Conservation (phyloP, 2,113 vertebrate species). For the Ameiurus melas region DNA sequence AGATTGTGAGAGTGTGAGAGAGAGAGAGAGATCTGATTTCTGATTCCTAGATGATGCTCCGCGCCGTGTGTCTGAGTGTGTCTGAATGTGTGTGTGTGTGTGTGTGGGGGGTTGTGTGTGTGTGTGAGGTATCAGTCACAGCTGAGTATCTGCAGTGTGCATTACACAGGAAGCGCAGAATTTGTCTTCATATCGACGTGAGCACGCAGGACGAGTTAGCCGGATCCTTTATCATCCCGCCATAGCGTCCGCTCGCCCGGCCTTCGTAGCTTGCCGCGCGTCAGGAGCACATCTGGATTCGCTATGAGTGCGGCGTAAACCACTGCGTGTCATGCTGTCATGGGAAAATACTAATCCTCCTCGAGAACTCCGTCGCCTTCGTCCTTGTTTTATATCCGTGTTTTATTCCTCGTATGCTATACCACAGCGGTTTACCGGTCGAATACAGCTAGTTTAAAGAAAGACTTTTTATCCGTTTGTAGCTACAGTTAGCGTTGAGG, state of each 20-base stretch:
- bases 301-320: background rate
- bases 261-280: background rate
- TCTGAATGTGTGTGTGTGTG: background rate
- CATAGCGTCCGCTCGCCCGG: slow-evolving; percentile 7
- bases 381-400: background rate
- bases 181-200: slow-evolving; percentile 51
- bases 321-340: background rate
- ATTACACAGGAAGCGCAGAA: slow-evolving; percentile 26
- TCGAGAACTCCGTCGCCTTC: background rate
- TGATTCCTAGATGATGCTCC: background rate
- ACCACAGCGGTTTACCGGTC: background rate
- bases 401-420: background rate
- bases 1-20: slow-evolving; percentile 32
- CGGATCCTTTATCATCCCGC: slow-evolving; percentile 31
- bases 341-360: background rate
- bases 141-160: slow-evolving; percentile 40
- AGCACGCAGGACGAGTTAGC: slow-evolving; percentile 38
- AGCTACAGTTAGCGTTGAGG: background rate
- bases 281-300: background rate
- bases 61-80: background rate
- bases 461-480: background rate
- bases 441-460: background rate
- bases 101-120: slow-evolving; percentile 15
- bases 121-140: slow-evolving; percentile 45
- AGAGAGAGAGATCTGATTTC: slow-evolving; percentile 1